Evolutionary conservation across 2,113 vertebrate genomes (phyloP), one percentile per base, ranked within the genome.

Genomic region (Naja naja): DNA sequence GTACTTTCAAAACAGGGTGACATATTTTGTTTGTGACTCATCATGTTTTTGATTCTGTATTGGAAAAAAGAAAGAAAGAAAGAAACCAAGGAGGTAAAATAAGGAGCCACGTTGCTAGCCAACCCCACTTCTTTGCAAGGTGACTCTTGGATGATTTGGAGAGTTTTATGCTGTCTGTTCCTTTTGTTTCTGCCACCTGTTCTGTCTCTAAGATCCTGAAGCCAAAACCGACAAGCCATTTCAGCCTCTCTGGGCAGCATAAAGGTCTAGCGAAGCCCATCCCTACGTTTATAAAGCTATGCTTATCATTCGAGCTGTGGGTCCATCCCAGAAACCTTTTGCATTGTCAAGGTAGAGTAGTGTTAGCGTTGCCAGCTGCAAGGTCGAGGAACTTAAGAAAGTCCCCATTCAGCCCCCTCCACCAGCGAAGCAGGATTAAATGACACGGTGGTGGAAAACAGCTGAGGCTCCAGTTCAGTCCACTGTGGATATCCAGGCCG

Each of bases 281-380:
- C 94, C 90, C 14, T 30, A 12, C 90, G 54, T 54, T 34, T 93
- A 95, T 93, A 93, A 92, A 81, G 92, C 49, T 39, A 14, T 39
- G 74, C 34, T 55, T 90, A 91, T 30, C 47, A 93, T 94, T 96
- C 92, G 95, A 95, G 94, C 86, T 52, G 39, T 92, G 95, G 74
- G 22, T 92, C 93, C 49, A 54, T 64, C 45, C 54, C 34, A 91
- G 55, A 55, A 56, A 49, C 43, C 89, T 89, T 93, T 60, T 5
- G 9, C 64, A 1, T 0, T 74, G 91, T 93, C 54, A 88, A 95
- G 74, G 95, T 54, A 86, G 93, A 94, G 92, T 90, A 52, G 91
- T 92, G 81, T 43, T 87, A 74, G 45, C 87, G 89, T 53, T 81
- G 88, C 87, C 93, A 95, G 39, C 93, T 96, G 55, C 91, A 89